phyloP scores from a whole-genome alignment of 2,888 invertebrate species.

The Megaustenia siamemsis region DNA sequence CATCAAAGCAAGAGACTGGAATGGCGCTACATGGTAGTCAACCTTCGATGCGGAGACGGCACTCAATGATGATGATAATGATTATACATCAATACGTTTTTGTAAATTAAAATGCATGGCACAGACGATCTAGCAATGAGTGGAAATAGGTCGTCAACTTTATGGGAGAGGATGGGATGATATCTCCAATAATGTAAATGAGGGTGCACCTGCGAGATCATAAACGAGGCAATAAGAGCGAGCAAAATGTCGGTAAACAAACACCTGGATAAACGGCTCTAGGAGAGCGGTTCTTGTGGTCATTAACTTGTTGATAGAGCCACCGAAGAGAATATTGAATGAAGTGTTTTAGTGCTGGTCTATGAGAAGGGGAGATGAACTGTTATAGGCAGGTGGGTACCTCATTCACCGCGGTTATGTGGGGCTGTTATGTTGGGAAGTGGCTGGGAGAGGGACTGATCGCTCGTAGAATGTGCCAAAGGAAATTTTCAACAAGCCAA shows the following conservation, averaged over 20 bases:
- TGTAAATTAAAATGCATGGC: too few species aligned
- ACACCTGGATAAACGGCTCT: neutral
- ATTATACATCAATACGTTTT: too few species aligned
- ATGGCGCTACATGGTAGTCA: too few species aligned
- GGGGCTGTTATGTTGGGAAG: neutral
- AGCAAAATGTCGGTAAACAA: neutral
- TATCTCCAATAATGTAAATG: neutral
- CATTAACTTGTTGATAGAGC: too few species aligned
- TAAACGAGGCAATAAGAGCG: neutral
- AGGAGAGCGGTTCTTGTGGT: conserved; percentile 5
- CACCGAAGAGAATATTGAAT: neutral
- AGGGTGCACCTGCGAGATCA: conserved; percentile 8
- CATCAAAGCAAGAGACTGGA: too few species aligned
- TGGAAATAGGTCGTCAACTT: too few species aligned
- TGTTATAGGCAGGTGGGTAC: conserved; percentile 18
- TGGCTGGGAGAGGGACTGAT: neutral
- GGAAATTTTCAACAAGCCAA: conserved; percentile 9
- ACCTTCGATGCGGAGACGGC: too few species aligned
- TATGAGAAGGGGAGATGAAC: neutral
- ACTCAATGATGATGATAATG: too few species aligned
- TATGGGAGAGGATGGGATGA: too few species aligned
- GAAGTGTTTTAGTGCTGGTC: neutral
- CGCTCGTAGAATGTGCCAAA: neutral
- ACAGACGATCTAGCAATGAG: too few species aligned
- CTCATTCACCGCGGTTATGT: neutral